Conservation (phyloP, 1,140 invertebrate genomes). For the Rhyzopertha dominica region DNA sequence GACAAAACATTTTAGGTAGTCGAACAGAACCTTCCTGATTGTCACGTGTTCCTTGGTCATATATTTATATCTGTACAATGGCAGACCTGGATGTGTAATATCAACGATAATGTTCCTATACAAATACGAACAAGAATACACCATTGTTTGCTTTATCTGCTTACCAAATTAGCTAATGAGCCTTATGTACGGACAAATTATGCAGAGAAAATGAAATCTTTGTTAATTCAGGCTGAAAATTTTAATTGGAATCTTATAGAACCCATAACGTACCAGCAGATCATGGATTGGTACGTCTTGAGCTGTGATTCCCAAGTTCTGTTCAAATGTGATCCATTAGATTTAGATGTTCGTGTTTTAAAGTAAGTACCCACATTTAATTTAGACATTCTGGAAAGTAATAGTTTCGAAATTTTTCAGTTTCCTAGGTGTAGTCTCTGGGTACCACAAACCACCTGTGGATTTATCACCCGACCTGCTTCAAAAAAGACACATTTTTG, state of each 20-base stretch:
- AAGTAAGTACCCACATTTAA: constrained; percentile 38
- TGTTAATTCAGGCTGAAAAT: constrained; percentile 58
- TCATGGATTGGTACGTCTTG: constrained; percentile 74
- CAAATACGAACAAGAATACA: constrained; percentile 48
- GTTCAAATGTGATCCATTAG: constrained; percentile 47
- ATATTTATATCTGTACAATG: constrained; percentile 63
- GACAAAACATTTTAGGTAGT: constrained; percentile 44
- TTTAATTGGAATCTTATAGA: constrained; percentile 69
- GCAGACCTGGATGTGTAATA: constrained; percentile 49
- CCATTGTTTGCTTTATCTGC: constrained; percentile 56
- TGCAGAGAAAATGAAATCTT: constrained; percentile 40
- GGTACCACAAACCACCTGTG: constrained; percentile 28
- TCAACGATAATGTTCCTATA: constrained; percentile 42
- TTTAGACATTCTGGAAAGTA: background rate
- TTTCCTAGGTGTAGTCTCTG: constrained; percentile 35
- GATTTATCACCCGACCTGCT: constrained; percentile 18
- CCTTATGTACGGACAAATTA: constrained; percentile 58
- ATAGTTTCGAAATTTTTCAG: constrained; percentile 24
- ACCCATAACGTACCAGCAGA: constrained; percentile 58
- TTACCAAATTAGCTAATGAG: constrained; percentile 67
- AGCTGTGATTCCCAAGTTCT: constrained; percentile 69
- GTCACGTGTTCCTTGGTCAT: constrained; percentile 65
- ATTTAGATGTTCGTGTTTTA: constrained; percentile 47
- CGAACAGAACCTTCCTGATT: constrained; percentile 64
- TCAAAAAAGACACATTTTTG: constrained; percentile 37